A percentile compares a stretch with the other conserved stretches of the same genome.
Conservation (phyloP, 2,113 vertebrate genomes). For the Strix aluco region DNA sequence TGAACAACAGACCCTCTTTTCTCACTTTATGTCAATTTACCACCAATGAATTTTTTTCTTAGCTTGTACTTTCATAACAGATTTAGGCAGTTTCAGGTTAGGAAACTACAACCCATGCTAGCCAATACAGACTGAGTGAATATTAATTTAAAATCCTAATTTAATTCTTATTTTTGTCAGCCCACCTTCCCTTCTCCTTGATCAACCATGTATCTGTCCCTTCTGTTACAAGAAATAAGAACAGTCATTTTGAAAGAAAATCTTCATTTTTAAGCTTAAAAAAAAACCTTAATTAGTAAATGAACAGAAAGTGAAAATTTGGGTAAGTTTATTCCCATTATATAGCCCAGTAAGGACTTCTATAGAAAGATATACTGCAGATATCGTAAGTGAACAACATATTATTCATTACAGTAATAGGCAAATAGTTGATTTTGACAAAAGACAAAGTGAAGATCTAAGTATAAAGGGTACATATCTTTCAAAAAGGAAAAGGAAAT, state of each 20-base stretch:
- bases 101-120: neutral
- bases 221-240: neutral
- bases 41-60: neutral
- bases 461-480: neutral
- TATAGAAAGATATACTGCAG: constrained; percentile 26
- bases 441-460: neutral
- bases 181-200: neutral
- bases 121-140: neutral
- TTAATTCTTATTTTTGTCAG: neutral
- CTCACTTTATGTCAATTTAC: neutral
- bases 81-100: neutral
- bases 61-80: neutral
- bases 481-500: neutral
- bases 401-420: constrained; percentile 37
- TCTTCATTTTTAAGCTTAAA: neutral
- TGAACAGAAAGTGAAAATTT: neutral
- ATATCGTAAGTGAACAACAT: constrained; percentile 25
- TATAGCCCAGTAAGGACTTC: neutral
- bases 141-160: neutral
- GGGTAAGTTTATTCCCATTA: constrained; percentile 8
- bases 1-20: neutral
- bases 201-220: neutral
- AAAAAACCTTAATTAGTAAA: neutral
- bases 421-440: constrained; percentile 36
- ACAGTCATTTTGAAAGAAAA: neutral